These are phyloP conservation scores for Lethocerus indicus DNA, from an alignment of 1,140 invertebrate species.

Conservation along the genomic window DNA sequence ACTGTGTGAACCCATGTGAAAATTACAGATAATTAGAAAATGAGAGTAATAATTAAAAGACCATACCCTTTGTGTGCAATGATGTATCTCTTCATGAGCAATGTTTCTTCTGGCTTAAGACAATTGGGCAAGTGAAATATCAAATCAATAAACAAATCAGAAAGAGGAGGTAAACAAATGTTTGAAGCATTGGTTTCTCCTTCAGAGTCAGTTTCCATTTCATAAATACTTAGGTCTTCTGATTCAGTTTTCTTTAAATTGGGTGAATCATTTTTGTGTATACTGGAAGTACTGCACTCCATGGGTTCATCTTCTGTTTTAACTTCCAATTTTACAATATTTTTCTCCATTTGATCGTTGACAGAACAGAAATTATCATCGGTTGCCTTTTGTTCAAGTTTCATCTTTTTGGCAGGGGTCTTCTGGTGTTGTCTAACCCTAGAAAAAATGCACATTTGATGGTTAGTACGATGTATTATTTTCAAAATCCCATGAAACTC, in stretches of 20 bases:
- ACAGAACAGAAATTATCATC: background rate
- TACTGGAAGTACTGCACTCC: no score
- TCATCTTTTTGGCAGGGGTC: background rate
- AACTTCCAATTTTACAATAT: background rate
- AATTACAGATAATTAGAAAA: no score
- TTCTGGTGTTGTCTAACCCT: background rate
- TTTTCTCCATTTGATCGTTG: background rate
- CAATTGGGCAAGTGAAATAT: constrained; percentile 12
- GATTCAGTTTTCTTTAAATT: background rate
- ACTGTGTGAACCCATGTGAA: no score
- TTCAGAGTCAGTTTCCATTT: constrained; percentile 16
- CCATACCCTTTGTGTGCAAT: constrained; percentile 17
- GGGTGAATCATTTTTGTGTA: background rate
- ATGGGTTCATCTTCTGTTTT: no score
- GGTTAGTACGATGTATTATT: no score
- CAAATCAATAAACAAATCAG: constrained; percentile 9
- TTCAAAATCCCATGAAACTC: background rate
- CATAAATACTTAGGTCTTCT: constrained; percentile 4
- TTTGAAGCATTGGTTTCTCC: background rate
- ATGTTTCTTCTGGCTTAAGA: constrained; percentile 2
- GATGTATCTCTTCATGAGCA: constrained; percentile 15
- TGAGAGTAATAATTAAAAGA: background rate
- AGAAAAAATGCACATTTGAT: background rate
- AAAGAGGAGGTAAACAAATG: constrained; percentile 7
- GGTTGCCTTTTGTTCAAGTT: background rate